A percentile compares a stretch with the other conserved stretches of the same genome.
phyloP scores from a whole-genome alignment of 2,888 invertebrate genomes.

The Cantharis lateralis region DNA sequence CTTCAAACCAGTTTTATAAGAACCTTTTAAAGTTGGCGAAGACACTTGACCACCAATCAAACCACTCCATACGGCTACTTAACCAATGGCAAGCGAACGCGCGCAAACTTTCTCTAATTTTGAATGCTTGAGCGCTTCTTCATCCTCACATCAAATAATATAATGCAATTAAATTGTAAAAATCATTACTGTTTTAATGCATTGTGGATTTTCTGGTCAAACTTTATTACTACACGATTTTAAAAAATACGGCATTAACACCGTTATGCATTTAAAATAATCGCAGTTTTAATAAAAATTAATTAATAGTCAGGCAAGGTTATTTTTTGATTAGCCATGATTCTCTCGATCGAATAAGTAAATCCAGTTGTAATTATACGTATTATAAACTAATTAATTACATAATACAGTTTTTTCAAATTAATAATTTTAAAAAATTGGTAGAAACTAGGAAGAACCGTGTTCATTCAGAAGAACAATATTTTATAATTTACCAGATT shows the following conservation, averaged over 20 bases:
- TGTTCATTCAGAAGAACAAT: not conserved
- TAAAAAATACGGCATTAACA: not conserved
- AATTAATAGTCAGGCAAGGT: not conserved
- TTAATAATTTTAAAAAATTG: not conserved
- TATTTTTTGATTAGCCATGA: not conserved
- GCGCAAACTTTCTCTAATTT: slow-evolving; percentile 24
- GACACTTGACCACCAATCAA: slow-evolving; percentile 29
- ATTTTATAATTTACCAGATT: not conserved
- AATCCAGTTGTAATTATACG: not conserved
- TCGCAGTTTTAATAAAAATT: not conserved
- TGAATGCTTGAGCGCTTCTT: slow-evolving; percentile 22
- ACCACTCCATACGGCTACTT: not conserved
- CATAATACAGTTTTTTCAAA: not conserved
- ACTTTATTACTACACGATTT: not conserved
- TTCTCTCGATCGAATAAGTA: not conserved
- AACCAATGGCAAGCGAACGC: slow-evolving; percentile 12
- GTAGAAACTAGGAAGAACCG: slow-evolving; percentile 4
- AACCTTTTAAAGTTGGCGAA: slow-evolving; percentile 35
- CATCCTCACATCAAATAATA: not conserved
- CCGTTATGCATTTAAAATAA: not conserved
- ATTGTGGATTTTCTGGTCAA: not conserved
- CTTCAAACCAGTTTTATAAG: slow-evolving; percentile 37
- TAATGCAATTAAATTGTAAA: not conserved
- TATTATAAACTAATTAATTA: not conserved
- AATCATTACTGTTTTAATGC: not conserved